Conservation (phyloP, 1,140 invertebrate genomes). For the Nixonia krombeini region DNA sequence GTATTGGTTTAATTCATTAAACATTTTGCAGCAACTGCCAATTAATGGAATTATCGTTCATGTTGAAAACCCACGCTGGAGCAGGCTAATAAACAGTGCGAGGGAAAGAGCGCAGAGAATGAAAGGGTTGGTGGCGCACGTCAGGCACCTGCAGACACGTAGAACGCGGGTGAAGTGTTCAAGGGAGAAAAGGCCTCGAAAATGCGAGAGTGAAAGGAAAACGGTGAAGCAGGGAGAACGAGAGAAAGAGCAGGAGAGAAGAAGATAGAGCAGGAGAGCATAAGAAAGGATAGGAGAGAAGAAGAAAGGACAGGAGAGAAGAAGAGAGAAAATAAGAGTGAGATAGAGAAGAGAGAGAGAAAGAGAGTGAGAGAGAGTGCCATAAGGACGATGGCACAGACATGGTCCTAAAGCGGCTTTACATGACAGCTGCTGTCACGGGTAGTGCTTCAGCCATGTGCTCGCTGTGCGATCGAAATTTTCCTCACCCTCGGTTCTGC, state of each 20-base stretch:
- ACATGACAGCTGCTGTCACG: constrained; percentile 62
- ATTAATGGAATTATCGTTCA: too few relatives aligned
- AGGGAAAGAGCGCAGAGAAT: constrained; percentile 20
- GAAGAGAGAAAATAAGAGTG: too few relatives aligned
- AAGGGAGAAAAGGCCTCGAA: not conserved
- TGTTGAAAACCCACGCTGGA: constrained; percentile 22
- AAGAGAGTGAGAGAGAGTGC: constrained; percentile 30
- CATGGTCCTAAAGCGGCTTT: constrained; percentile 55
- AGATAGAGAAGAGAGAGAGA: too few relatives aligned
- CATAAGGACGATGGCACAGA: constrained; percentile 49
- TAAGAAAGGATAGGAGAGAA: too few relatives aligned
- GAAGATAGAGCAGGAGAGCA: too few relatives aligned
- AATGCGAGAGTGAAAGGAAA: constrained; percentile 14
- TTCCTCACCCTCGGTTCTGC: constrained; percentile 33
- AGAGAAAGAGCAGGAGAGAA: too few relatives aligned
- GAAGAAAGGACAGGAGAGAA: too few relatives aligned
- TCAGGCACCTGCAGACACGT: constrained; percentile 47
- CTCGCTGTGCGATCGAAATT: constrained; percentile 41
- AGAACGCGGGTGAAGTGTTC: constrained; percentile 20
- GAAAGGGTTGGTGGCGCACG: constrained; percentile 36
- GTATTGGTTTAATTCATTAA: too few relatives aligned
- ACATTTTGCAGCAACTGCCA: too few relatives aligned
- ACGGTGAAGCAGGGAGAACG: constrained; percentile 1
- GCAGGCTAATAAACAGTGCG: not conserved
- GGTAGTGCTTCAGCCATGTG: constrained; percentile 59